Base-by-base conservation (phyloP, 2,797 vertebrate genomes). In the Microchirus variegatus region DNA sequence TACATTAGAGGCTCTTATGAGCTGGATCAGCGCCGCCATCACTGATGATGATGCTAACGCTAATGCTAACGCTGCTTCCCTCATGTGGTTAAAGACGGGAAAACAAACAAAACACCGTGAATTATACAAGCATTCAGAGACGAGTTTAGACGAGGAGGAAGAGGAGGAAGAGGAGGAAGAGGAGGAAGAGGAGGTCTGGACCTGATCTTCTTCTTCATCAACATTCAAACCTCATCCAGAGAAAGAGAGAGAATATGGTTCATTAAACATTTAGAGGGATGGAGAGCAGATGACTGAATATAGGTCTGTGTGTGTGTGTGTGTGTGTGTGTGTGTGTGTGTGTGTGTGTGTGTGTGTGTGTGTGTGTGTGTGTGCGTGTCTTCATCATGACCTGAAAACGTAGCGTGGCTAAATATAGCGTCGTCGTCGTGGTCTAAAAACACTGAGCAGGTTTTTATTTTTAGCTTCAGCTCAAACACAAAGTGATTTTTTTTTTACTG, bases 211-310 rank as follows among this genome's bases (percentile, higher is more conserved):
- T 5, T 3, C 49, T 0, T 52, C 36, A 19, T 84, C 71, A 62
- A 67, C 77, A 82, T 84, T 82, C 82, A 60, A 17, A 57, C 55
- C 70, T 76, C 79, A 64, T 83, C 69, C 53, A 14, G 41, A 77
- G 66, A 73, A 67, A 64, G 2, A 42, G 76, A 66, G 67, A 81
- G 76, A 44, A 44, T 75, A 80, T 65, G 85, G 72, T 84, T 86
- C 81, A 87, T 88, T 78, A 87, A 91, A 90, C 82, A 90, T 90
- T 90, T 85, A 89, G 85, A 85, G 73, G 78, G 72, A 90, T 75
- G 81, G 78, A 67, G 76, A 88, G 81, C 66, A 77, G 86, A 83
- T 76, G 82, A 75, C 62, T 67, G 68, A 77, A 73, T 74, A 72
- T 54, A 60, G 75, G 58, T 53, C 67, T 74, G 71, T 36, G 31